These are phyloP conservation scores for Streptopelia turtur DNA, from an alignment of 2,797 vertebrate genomes.

Conservation along the genomic window DNA sequence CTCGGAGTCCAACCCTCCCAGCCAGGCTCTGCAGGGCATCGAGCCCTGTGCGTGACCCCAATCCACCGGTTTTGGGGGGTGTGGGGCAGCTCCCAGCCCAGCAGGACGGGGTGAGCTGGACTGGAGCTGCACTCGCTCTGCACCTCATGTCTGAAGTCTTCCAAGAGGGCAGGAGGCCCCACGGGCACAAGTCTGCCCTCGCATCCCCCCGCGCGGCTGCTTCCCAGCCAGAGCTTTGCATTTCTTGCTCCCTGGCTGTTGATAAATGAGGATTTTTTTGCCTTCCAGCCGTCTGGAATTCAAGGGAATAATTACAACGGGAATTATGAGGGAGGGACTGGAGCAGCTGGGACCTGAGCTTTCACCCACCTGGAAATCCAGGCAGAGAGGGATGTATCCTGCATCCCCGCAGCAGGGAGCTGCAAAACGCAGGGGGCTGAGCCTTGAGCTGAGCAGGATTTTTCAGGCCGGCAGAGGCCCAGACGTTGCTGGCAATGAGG, in stretches of 20 bases:
- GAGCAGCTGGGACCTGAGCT: conserved; percentile 17
- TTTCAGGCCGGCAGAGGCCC: background rate
- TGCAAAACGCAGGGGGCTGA: background rate
- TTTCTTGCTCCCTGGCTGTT: background rate
- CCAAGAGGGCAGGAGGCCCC: background rate
- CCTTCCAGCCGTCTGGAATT: conserved; percentile 28
- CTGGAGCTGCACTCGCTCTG: accelerated
- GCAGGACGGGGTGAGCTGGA: background rate
- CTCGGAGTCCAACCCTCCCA: accelerated
- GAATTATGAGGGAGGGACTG: conserved; percentile 27
- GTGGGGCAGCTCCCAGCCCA: background rate
- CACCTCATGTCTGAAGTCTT: background rate
- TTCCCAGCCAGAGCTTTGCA: background rate
- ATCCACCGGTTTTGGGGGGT: accelerated
- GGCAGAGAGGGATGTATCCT: background rate
- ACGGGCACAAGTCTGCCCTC: background rate
- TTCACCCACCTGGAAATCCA: conserved; percentile 3
- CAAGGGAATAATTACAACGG: background rate
- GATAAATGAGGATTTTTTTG: background rate
- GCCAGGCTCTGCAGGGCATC: background rate
- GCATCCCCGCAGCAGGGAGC: accelerated
- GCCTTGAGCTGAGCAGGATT: background rate
- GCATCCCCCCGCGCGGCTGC: background rate
- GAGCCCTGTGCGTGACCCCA: accelerated
- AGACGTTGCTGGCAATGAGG: background rate